Base-by-base conservation (phyloP, 2,797 vertebrate genomes). In the Sebastes minor region DNA sequence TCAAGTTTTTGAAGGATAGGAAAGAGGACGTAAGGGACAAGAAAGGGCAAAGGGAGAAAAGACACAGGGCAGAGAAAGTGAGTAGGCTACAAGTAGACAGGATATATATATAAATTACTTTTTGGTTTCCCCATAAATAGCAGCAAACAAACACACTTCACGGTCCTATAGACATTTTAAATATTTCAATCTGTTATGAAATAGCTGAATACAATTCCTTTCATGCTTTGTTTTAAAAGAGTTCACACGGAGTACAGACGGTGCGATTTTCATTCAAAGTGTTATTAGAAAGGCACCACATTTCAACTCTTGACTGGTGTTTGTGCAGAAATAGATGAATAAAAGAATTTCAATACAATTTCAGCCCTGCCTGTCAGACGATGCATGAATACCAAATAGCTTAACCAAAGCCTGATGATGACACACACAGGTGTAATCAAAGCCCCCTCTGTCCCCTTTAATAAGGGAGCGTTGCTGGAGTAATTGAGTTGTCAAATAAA, bases 191-290 rank as follows among this genome's bases (percentile, higher is more conserved):
- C 42, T 61, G 32, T 78, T 72, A 33, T 22, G 59, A 60, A 83
- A 84, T 4, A 74, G 30, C 80, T 84, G 57, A 84, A 84, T 79
- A 80, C 46, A 65, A 85, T 79, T 88, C 76, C 53, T 84, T 90
- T 63, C 61, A 81, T 74, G 56, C 64, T 71, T 73, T 72, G 69
- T 78, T 86, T 85, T 75, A 46, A 80, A 79, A 74, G 67, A 79
- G 85, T 89, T 89, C 81, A 90, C n/a, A 35, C 38, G 72, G 66
- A 88, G 76, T 80, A 23, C 61, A 75, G 56, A 53, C 27, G 68
- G 33, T 60, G 74, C 20, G 10, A 64, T 76, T 86, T 83, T 67
- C 55, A 63, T 76, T 81, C 63, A 49, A 46, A 57, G 61, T 46
- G 67, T 57, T 66, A 78, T 76, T 66, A 71, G 2, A 83, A 81